A percentile compares a stretch with the other conserved stretches of the same genome.
These are phyloP conservation scores for Spisula subtruncata DNA, from an alignment of 2,888 invertebrate genomes.

Conservation along the genomic window DNA sequence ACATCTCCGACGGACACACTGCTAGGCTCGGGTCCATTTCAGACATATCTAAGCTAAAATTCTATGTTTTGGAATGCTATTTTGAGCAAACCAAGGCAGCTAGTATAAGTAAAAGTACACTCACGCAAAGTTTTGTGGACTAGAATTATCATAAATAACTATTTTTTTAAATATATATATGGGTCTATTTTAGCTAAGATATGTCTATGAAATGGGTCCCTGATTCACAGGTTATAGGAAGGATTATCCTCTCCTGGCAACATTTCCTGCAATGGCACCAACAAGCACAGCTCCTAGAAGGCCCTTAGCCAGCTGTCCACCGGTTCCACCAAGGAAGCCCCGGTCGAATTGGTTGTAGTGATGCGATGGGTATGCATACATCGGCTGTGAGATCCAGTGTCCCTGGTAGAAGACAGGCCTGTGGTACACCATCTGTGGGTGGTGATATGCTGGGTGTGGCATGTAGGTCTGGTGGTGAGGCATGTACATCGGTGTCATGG, in stretches of 20 bases:
- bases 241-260: slow-evolving; percentile 39
- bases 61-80: too few relatives aligned
- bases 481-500: slow-evolving; percentile 22
- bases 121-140: too few relatives aligned
- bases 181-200: too few relatives aligned
- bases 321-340: slow-evolving; percentile 45
- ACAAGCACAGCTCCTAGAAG: slow-evolving; percentile 52
- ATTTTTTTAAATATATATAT: too few relatives aligned
- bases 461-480: neutral
- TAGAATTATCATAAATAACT: too few relatives aligned
- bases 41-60: too few relatives aligned
- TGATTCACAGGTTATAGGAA: neutral
- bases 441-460: slow-evolving; percentile 25
- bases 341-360: slow-evolving; percentile 29
- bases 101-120: too few relatives aligned
- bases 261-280: slow-evolving; percentile 48
- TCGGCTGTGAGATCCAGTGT: slow-evolving; percentile 40
- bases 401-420: slow-evolving; percentile 34
- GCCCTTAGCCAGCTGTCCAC: slow-evolving; percentile 37
- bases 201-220: too few relatives aligned
- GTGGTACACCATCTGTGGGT: slow-evolving; percentile 24
- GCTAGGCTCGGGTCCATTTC: too few relatives aligned
- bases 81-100: too few relatives aligned
- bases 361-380: slow-evolving; percentile 23
- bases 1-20: neutral